These are phyloP conservation scores for Volucella zonaria DNA, from an alignment of 2,888 invertebrate species.

Conservation along the genomic window DNA sequence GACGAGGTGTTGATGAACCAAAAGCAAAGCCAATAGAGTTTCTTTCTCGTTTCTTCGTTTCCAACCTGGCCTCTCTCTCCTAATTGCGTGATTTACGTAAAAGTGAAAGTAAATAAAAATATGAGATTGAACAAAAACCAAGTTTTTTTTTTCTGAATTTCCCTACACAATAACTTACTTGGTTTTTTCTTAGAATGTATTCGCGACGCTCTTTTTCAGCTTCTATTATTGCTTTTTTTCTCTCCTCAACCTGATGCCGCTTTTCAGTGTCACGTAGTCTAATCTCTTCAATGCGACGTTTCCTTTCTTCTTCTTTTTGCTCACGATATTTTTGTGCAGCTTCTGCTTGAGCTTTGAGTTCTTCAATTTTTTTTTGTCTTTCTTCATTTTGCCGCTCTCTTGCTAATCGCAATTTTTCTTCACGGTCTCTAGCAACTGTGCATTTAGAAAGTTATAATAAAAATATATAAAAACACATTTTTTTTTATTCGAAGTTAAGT, in stretches of 20 bases:
- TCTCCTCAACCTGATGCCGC: constrained; percentile 90
- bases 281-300: constrained; percentile 92
- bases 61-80: constrained; percentile 91
- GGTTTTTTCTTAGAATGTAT: constrained; percentile 92
- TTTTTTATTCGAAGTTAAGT: constrained; percentile 24
- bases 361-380: constrained; percentile 93
- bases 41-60: constrained; percentile 90
- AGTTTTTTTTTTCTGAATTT: constrained; percentile 9
- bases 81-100: constrained; percentile 61
- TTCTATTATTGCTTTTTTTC: constrained; percentile 94
- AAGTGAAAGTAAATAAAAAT: constrained; percentile 50
- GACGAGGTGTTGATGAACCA: constrained; percentile 94
- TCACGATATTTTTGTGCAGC: constrained; percentile 95
- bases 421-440: constrained; percentile 83
- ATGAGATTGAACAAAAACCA: constrained; percentile 22
- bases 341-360: constrained; percentile 93
- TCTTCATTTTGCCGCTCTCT: constrained; percentile 95
- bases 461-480: constrained; percentile 15
- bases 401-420: constrained; percentile 88
- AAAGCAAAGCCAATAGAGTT: constrained; percentile 92
- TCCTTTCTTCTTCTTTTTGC: constrained; percentile 93
- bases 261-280: constrained; percentile 90
- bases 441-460: constrained; percentile 34
- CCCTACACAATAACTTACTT: constrained; percentile 78
- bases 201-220: constrained; percentile 94